Base-by-base conservation (phyloP, 2,797 vertebrate genomes). In the Chiroxiphia lanceolata region DNA sequence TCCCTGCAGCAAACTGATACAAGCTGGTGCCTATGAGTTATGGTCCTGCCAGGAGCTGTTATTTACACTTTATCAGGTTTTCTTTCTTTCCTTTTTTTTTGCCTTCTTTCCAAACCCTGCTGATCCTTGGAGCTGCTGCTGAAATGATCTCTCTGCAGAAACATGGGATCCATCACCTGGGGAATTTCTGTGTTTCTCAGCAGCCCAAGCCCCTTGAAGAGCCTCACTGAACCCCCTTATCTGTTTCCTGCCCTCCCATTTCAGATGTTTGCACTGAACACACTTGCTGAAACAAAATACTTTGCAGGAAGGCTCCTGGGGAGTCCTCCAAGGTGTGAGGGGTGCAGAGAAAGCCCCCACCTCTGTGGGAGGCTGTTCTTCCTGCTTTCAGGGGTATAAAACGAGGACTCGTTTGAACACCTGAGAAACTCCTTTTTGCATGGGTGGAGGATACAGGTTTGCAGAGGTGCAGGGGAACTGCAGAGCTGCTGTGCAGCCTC, bases 51-150 rank as follows among this genome's bases (percentile, higher is more conserved):
- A 72, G 72, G 47, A 38, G 6, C n/a, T 47, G 51, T 95, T 96
- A 87, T 51, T 97, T 94, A 92, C 83, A 91, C 77, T 93, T 65
- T 87, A 79, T 38, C 15, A 38, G 34, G 9, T 63, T 84, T 56
- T 78, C 7, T 67, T 77, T 27, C 12, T 19, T 60, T 9, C 4
- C 16, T 3, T 11, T 15, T 8, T 0, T 6, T 2, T 6, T 1
- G 2, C 7, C 5, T 69, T 11, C 21, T n/a, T 77, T 61, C 34
- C 59, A 38, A 77, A 27, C 26, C 20, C 27, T 25, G 23, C 79
- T 74, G 57, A 26, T 57, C 56, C 68, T 67, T 47, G 36, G 57
- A 75, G 11, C 65, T 90, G 61, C 40, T 57, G 67, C 77, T 63
- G 53, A 44, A 85, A 51, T 36, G 9, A 27, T 79, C 42, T 34